phyloP scores from a whole-genome alignment of 1,140 invertebrate genomes.

The Drosophila punjabiensis region DNA sequence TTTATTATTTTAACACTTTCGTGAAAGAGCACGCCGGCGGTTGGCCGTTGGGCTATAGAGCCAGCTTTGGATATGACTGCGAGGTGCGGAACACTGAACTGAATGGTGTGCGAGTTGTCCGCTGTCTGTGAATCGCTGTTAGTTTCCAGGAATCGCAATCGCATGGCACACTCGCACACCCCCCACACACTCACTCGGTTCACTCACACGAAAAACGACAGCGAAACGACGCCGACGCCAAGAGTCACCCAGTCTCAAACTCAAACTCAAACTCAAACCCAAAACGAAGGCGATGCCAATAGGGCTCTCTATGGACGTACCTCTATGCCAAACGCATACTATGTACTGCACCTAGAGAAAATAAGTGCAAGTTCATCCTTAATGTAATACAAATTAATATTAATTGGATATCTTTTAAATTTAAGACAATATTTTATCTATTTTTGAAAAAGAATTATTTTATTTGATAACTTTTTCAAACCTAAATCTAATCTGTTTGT shows the following conservation, averaged over 20 bases:
- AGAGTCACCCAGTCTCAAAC: constrained; percentile 50
- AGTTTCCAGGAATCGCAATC: constrained; percentile 83
- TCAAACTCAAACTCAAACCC: constrained; percentile 7
- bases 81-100: constrained; percentile 70
- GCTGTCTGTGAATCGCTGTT: constrained; percentile 85
- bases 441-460: background rate
- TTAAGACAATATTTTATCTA: background rate
- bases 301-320: constrained; percentile 34
- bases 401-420: too few relatives aligned
- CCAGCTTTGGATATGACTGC: constrained; percentile 56
- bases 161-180: constrained; percentile 39
- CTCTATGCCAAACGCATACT: constrained; percentile 12
- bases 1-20: constrained; percentile 83
- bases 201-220: constrained; percentile 12
- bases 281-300: constrained; percentile 36
- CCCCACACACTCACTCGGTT: background rate
- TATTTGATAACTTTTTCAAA: background rate
- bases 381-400: background rate
- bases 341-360: constrained; percentile 1
- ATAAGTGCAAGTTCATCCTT: background rate
- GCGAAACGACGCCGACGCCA: constrained; percentile 48
- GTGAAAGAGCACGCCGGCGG: constrained; percentile 61
- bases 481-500: background rate
- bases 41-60: constrained; percentile 36
- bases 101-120: constrained; percentile 84